Conservation (phyloP, 2,113 vertebrate genomes). For the Leptosomus discolor region DNA sequence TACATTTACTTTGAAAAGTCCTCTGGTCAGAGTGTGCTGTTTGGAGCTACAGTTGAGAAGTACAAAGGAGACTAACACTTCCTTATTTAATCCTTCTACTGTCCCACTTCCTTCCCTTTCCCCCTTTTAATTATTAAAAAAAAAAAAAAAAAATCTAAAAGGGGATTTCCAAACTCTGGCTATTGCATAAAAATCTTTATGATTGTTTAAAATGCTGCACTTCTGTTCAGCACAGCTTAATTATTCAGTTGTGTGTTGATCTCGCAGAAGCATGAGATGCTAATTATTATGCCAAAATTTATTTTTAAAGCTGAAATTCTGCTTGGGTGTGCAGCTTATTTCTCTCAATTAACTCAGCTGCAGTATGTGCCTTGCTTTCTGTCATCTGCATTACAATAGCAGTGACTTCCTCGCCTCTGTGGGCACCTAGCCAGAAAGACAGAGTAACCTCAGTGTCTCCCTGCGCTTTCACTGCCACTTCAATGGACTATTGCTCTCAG, state of each 20-base stretch:
- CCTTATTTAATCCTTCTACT: neutral
- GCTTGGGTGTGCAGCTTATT: neutral
- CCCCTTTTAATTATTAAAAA: no score
- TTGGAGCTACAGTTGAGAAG: neutral
- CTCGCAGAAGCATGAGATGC: neutral
- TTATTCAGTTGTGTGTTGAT: neutral
- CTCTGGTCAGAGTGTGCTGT: neutral
- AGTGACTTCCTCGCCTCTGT: neutral
- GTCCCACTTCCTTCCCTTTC: rapidly evolving
- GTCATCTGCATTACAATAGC: slow-evolving; percentile 46
- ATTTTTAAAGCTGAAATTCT: slow-evolving; percentile 1
- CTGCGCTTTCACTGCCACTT: slow-evolving; percentile 12
- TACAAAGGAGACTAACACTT: neutral
- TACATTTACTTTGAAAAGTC: neutral
- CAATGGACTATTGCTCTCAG: slow-evolving; percentile 41
- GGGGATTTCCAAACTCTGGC: neutral
- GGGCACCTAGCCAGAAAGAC: slow-evolving; percentile 24
- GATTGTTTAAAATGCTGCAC: neutral
- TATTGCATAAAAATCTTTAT: neutral
- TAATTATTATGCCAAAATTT: neutral
- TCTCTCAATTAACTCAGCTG: slow-evolving; percentile 18
- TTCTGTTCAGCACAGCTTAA: neutral
- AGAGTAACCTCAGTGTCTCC: neutral
- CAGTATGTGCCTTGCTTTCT: neutral
- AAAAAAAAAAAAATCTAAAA: neutral